Conservation (phyloP, 1,140 invertebrate genomes). For the Calycopis cecrops region DNA sequence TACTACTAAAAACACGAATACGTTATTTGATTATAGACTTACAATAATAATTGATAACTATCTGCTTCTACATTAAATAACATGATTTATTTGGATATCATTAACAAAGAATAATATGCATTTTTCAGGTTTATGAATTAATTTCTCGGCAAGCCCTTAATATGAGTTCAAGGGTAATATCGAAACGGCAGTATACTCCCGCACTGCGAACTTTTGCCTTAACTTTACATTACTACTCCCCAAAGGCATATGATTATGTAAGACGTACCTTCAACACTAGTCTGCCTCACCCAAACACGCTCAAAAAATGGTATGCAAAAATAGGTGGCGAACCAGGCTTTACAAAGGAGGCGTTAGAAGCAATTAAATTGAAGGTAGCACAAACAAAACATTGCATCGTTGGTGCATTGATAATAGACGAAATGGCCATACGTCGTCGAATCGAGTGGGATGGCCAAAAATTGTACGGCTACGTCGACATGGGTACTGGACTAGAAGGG, state of each 20-base stretch:
- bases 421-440: slow-evolving; percentile 50
- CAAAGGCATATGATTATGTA: slow-evolving; percentile 23
- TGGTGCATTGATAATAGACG: slow-evolving; percentile 40
- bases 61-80: neutral
- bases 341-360: slow-evolving; percentile 17
- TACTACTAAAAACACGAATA: too few relatives aligned
- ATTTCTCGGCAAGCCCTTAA: neutral
- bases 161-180: neutral
- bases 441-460: slow-evolving; percentile 40
- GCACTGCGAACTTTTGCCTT: slow-evolving; percentile 14
- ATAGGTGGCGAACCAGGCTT: slow-evolving; percentile 21
- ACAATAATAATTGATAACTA: too few relatives aligned
- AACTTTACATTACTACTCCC: slow-evolving; percentile 16
- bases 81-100: neutral
- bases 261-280: slow-evolving; percentile 17
- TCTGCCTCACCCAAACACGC: slow-evolving; percentile 11
- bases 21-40: too few relatives aligned
- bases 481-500: slow-evolving; percentile 7
- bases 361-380: neutral
- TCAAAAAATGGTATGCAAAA: slow-evolving; percentile 18
- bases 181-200: slow-evolving; percentile 12
- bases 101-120: too few relatives aligned
- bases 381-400: neutral
- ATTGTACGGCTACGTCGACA: slow-evolving; percentile 19
- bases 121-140: too few relatives aligned